Percentiles rank a stretch among this genome's conserved stretches.
Conservation (phyloP, 2,888 invertebrate genomes). For the Harpalus rufipes region DNA sequence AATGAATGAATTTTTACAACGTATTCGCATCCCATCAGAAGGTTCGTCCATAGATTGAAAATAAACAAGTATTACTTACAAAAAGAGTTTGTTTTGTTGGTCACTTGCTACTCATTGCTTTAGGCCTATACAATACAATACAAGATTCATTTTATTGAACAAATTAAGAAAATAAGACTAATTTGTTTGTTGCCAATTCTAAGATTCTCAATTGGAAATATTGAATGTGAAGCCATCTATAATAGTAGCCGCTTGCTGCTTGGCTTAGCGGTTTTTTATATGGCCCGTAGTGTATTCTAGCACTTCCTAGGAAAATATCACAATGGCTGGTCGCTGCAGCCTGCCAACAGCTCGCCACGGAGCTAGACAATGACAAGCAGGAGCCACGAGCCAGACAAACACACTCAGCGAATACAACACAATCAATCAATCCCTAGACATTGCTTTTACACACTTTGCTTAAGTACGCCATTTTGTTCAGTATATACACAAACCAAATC, state of each 20-base stretch:
- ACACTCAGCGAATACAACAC: constrained; percentile 62
- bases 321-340: constrained; percentile 72
- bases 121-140: constrained; percentile 66
- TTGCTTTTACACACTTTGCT: constrained; percentile 57
- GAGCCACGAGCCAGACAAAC: constrained; percentile 70
- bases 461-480: neutral
- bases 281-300: constrained; percentile 68
- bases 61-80: constrained; percentile 61
- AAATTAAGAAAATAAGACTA: constrained; percentile 63
- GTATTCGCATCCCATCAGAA: constrained; percentile 66
- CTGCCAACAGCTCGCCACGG: constrained; percentile 69
- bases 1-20: constrained; percentile 66
- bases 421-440: constrained; percentile 49
- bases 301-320: constrained; percentile 72
- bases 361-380: constrained; percentile 69
- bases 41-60: constrained; percentile 56
- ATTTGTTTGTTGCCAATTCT: constrained; percentile 57
- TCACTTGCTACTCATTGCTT: constrained; percentile 65
- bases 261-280: constrained; percentile 58
- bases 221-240: constrained; percentile 62
- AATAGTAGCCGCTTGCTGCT: constrained; percentile 64
- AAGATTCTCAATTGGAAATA: constrained; percentile 49
- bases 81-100: constrained; percentile 57
- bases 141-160: constrained; percentile 50
- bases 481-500: constrained; percentile 12